Conservation (phyloP, 2,113 vertebrate species). For the Nettapus auritus region DNA sequence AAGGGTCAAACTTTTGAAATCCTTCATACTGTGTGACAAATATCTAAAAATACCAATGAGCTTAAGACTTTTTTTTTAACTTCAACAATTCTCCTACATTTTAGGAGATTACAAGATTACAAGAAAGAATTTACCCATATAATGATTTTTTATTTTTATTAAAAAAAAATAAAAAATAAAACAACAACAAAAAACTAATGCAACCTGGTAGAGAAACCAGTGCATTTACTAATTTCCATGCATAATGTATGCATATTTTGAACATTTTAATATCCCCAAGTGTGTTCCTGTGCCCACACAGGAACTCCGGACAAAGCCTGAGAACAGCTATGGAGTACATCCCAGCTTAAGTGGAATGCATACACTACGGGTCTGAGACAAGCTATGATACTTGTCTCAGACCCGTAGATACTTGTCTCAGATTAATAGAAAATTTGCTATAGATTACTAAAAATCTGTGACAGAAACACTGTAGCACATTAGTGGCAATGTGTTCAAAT, state of each 20-base stretch:
- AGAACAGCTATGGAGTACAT: background rate
- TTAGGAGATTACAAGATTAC: constrained; percentile 34
- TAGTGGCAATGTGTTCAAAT: background rate
- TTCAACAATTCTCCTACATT: background rate
- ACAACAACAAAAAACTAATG: too few species aligned
- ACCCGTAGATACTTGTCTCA: too few species aligned
- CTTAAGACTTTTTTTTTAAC: background rate
- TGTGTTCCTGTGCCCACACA: background rate
- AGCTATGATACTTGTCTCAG: background rate
- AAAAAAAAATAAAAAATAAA: too few species aligned
- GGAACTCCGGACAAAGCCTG: background rate
- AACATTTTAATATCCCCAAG: background rate
- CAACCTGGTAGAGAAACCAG: background rate
- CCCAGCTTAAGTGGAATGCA: background rate
- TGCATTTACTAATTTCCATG: background rate
- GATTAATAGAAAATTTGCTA: background rate
- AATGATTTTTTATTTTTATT: background rate
- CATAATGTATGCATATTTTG: background rate
- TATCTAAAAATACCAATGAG: constrained; percentile 70
- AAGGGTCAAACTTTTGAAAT: constrained; percentile 68
- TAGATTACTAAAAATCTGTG: background rate
- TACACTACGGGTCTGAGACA: background rate
- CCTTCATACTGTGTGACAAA: constrained; percentile 55
- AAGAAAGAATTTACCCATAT: background rate
- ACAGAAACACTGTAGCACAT: background rate